Percentiles rank a stretch among this genome's conserved stretches.
Evolutionary conservation across 1,140 invertebrate genomes (phyloP).

Genomic region (Dendroctonus ponderosae): DNA sequence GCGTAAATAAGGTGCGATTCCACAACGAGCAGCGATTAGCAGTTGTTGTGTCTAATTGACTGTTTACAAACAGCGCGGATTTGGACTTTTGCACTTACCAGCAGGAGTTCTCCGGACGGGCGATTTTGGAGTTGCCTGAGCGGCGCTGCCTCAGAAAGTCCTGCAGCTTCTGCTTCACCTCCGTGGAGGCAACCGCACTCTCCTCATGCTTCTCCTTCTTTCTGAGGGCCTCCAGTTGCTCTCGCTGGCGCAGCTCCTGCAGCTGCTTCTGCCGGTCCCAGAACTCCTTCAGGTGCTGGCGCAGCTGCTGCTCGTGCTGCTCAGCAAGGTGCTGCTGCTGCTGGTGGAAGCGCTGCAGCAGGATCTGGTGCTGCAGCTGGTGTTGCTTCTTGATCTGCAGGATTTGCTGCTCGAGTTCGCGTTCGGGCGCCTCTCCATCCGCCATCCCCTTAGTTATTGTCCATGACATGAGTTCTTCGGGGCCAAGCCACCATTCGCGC

Average conservation of each 20-base stretch:
- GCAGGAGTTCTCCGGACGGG: slow-evolving; percentile 53
- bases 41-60: background rate
- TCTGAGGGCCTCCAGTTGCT: slow-evolving; percentile 76
- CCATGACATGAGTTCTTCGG: slow-evolving; percentile 35
- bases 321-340: slow-evolving; percentile 69
- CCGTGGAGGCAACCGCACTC: slow-evolving; percentile 90
- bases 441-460: slow-evolving; percentile 44
- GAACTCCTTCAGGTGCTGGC: slow-evolving; percentile 62
- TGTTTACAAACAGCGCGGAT: slow-evolving; percentile 43
- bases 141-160: slow-evolving; percentile 52
- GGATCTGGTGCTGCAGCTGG: slow-evolving; percentile 69
- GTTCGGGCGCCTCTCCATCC: slow-evolving; percentile 48
- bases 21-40: no score
- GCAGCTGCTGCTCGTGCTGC: slow-evolving; percentile 70
- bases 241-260: slow-evolving; percentile 72
- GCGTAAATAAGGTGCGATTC: background rate
- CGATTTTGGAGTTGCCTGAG: slow-evolving; percentile 52
- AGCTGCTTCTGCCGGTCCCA: slow-evolving; percentile 63
- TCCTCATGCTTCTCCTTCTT: slow-evolving; percentile 93
- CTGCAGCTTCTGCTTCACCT: slow-evolving; percentile 93
- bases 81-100: slow-evolving; percentile 43
- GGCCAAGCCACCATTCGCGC: slow-evolving; percentile 13
- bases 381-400: slow-evolving; percentile 68
- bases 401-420: slow-evolving; percentile 50
- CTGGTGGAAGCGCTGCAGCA: slow-evolving; percentile 67